Conservation (phyloP, 2,113 vertebrate genomes). For the Hyaena hyaena region DNA sequence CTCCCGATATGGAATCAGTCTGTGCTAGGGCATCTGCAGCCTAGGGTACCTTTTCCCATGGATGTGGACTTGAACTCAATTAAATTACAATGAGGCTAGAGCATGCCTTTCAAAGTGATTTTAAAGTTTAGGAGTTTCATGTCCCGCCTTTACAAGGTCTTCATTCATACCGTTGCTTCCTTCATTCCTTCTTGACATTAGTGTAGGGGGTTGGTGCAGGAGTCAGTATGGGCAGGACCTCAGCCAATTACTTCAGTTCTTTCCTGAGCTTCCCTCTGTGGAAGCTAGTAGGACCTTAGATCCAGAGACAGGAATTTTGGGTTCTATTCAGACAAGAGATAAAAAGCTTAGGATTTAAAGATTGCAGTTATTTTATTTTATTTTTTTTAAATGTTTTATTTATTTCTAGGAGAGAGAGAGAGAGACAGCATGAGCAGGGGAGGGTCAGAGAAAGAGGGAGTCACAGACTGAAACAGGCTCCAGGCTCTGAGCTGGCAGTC, state of each 20-base stretch:
- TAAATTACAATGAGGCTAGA: neutral
- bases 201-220: neutral
- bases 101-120: neutral
- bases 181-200: neutral
- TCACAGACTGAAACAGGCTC: no score
- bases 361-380: neutral
- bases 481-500: no score
- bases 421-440: no score
- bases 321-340: conserved; percentile 12
- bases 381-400: no score
- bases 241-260: neutral
- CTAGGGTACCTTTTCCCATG: neutral
- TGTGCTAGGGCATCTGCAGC: neutral
- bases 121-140: neutral
- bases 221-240: neutral
- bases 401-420: no score
- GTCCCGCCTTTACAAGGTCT: neutral
- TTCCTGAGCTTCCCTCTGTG: neutral
- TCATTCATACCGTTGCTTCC: neutral
- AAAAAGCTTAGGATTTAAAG: conserved; percentile 15
- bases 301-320: conserved; percentile 14
- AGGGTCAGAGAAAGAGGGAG: no score
- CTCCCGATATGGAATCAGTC: neutral
- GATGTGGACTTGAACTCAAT: neutral
- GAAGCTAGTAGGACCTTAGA: neutral